These are phyloP conservation scores for Zygothrica quintamaculata DNA, from an alignment of 2,888 invertebrate species.

Conservation along the genomic window DNA sequence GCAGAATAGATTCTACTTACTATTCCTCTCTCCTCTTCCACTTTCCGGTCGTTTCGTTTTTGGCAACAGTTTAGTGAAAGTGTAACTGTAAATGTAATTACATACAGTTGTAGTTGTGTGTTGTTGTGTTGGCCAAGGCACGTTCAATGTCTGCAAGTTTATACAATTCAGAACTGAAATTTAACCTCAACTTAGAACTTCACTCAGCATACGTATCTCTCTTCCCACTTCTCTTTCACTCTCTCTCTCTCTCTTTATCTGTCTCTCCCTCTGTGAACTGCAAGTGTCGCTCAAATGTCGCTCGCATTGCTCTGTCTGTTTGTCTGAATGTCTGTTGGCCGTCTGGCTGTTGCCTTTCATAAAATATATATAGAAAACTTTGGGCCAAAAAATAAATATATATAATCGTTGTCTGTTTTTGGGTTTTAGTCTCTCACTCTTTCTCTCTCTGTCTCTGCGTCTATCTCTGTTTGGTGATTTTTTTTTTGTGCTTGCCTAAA, in stretches of 20 bases:
- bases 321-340: constrained; percentile 23
- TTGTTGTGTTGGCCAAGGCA: constrained; percentile 31
- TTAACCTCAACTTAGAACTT: constrained; percentile 8
- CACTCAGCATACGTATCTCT: constrained; percentile 9
- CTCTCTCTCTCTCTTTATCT: constrained; percentile 1
- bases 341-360: constrained; percentile 59
- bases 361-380: constrained; percentile 80
- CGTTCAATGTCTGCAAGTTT: constrained; percentile 63
- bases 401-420: constrained; percentile 25
- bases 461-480: constrained; percentile 15
- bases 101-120: constrained; percentile 39
- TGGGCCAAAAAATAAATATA: constrained; percentile 54
- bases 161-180: constrained; percentile 41
- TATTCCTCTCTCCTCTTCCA: too few relatives aligned
- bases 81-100: constrained; percentile 78
- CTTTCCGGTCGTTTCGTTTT: too few relatives aligned
- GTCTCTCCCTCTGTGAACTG: constrained; percentile 48
- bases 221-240: background rate
- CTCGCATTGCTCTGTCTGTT: constrained; percentile 54
- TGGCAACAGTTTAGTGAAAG: constrained; percentile 71
- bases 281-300: constrained; percentile 78
- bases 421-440: too few relatives aligned
- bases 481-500: constrained; percentile 35
- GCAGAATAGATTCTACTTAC: constrained; percentile 15
- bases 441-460: too few relatives aligned